Percentiles rank a stretch among this genome's conserved stretches.
These are phyloP conservation scores for Tetranychus cinnabarinus DNA, from an alignment of 1,140 invertebrate species.

Conservation along the genomic window DNA sequence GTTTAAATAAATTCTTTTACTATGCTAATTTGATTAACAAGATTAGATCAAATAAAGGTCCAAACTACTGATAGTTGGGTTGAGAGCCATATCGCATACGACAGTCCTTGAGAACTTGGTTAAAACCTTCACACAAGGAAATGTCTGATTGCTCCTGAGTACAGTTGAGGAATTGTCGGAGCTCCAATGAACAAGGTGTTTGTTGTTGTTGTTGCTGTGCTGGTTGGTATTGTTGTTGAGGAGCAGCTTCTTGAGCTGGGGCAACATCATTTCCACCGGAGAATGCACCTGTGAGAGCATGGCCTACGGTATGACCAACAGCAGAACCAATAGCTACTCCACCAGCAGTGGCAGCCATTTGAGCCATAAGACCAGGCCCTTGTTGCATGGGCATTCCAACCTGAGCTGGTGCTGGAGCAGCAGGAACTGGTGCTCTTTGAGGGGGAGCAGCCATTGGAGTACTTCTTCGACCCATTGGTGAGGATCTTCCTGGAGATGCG, in stretches of 20 bases:
- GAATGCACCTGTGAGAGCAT: constrained; percentile 57
- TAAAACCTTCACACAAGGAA: constrained; percentile 68
- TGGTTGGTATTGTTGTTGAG: constrained; percentile 14
- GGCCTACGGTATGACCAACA: constrained; percentile 52
- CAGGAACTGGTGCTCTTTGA: constrained; percentile 4
- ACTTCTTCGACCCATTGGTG: neutral
- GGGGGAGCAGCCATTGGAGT: neutral
- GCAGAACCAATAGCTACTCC: constrained; percentile 21
- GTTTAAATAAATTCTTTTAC: no score
- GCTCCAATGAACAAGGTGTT: constrained; percentile 39
- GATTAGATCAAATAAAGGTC: no score
- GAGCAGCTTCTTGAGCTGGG: constrained; percentile 16
- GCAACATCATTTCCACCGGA: constrained; percentile 31
- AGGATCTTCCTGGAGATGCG: neutral
- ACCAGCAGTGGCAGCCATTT: constrained; percentile 20
- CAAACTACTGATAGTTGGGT: neutral
- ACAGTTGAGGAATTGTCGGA: constrained; percentile 67
- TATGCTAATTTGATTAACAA: no score
- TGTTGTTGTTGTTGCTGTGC: constrained; percentile 1
- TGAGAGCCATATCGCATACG: neutral
- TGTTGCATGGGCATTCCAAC: constrained; percentile 6
- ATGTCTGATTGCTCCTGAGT: constrained; percentile 56
- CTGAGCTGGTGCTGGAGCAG: constrained; percentile 7
- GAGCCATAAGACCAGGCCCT: constrained; percentile 17
- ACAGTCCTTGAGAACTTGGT: constrained; percentile 75